Evolutionary conservation across 2,797 vertebrate species (phyloP).

Genomic region (Rousettus madagascariensis): DNA sequence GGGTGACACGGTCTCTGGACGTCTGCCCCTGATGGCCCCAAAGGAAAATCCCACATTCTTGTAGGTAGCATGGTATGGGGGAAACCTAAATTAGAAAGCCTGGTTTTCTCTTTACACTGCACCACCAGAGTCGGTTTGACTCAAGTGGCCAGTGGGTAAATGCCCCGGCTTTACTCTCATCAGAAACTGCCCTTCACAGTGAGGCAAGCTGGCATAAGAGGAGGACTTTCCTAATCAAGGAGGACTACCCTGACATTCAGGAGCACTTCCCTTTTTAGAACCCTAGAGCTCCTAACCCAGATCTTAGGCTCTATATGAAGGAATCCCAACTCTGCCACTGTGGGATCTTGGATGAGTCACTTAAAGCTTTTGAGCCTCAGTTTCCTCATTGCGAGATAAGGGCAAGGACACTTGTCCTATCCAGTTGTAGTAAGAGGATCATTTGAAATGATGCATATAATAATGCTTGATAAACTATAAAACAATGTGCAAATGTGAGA

Average conservation of each 20-base stretch:
- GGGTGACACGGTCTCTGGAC: neutral
- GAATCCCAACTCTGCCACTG: neutral
- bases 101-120: neutral
- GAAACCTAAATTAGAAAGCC: neutral
- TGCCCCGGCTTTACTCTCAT: neutral
- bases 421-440: neutral
- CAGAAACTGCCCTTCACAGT: neutral
- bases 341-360: neutral
- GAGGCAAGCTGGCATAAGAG: neutral
- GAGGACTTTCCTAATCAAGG: neutral
- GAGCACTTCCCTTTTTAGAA: neutral
- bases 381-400: neutral
- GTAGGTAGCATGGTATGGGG: neutral
- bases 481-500: neutral
- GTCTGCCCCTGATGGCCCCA: neutral
- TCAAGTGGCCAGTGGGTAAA: neutral
- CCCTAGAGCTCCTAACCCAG: neutral
- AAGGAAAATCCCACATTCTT: neutral
- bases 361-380: neutral
- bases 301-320: neutral
- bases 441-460: neutral
- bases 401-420: neutral
- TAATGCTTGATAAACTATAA: neutral
- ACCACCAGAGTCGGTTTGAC: neutral
- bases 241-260: neutral